phyloP scores from a whole-genome alignment of 2,113 vertebrate species.

The Nicator chloris region DNA sequence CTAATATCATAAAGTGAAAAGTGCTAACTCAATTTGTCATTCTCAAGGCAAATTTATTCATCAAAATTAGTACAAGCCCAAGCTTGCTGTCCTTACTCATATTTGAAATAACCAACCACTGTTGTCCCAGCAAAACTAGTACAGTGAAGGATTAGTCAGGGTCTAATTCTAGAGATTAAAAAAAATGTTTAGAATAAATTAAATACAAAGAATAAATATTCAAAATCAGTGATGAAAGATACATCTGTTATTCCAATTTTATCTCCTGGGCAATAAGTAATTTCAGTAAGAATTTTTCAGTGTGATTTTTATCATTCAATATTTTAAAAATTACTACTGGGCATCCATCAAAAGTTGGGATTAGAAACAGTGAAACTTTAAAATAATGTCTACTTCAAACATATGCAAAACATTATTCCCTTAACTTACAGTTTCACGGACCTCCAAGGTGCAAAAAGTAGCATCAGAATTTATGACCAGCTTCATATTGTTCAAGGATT shows the following conservation, averaged over 20 bases:
- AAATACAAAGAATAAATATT: constrained; percentile 23
- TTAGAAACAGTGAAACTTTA: background rate
- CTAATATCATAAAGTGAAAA: background rate
- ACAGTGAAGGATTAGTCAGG: background rate
- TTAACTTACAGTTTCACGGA: background rate
- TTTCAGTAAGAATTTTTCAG: constrained; percentile 5
- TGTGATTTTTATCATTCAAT: background rate
- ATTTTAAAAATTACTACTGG: background rate
- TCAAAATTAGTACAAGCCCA: constrained; percentile 22
- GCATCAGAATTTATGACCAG: background rate
- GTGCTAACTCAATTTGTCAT: constrained; percentile 10
- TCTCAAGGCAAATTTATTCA: background rate
- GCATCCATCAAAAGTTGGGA: background rate
- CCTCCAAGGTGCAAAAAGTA: background rate
- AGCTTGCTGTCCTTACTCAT: background rate
- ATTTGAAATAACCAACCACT: constrained; percentile 2
- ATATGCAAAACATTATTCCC: background rate
- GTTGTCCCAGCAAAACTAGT: background rate
- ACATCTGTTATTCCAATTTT: constrained; percentile 1
- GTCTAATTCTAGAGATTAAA: background rate
- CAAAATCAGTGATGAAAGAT: constrained; percentile 4
- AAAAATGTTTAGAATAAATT: background rate
- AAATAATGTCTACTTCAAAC: background rate
- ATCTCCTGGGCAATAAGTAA: constrained; percentile 1
- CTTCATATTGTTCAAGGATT: background rate